These are phyloP conservation scores for Pithecia hirsuta DNA, from an alignment of 2,797 vertebrate species.

Conservation along the genomic window DNA sequence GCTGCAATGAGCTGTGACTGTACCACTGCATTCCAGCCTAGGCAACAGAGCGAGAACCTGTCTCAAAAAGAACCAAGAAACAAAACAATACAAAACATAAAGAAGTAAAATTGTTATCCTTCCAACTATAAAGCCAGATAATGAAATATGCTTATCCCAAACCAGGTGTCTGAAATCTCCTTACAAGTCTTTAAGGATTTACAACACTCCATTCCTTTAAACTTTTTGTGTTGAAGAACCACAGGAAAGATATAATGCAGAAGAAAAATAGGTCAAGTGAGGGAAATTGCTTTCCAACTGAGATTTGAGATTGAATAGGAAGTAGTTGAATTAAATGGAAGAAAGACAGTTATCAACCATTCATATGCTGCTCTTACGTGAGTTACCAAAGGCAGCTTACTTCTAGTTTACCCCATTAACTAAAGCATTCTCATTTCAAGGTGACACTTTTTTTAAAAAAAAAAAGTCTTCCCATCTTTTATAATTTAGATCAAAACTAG, in stretches of 20 bases:
- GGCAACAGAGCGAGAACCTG: neutral
- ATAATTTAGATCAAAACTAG: constrained; percentile 36
- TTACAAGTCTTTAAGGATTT: neutral
- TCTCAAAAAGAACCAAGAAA: neutral
- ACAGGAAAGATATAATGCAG: neutral
- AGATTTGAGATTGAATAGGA: constrained; percentile 8
- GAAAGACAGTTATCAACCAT: neutral
- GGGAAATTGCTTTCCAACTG: constrained; percentile 51
- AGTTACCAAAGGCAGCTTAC: neutral
- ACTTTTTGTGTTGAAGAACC: neutral
- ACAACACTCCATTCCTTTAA: neutral
- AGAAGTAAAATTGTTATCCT: neutral
- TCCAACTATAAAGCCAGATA: neutral
- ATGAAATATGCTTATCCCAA: neutral
- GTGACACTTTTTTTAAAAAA: constrained; percentile 25
- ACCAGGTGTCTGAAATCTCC: neutral
- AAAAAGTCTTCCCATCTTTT: neutral
- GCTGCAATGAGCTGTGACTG: neutral
- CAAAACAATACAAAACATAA: neutral
- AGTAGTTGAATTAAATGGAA: neutral
- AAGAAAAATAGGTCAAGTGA: constrained; percentile 61
- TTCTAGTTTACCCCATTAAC: neutral
- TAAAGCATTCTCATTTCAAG: constrained; percentile 1
- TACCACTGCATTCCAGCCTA: neutral
- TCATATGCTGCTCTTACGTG: neutral